Base-by-base conservation (phyloP, 2,888 invertebrate genomes). In the Microplitis manilae region DNA sequence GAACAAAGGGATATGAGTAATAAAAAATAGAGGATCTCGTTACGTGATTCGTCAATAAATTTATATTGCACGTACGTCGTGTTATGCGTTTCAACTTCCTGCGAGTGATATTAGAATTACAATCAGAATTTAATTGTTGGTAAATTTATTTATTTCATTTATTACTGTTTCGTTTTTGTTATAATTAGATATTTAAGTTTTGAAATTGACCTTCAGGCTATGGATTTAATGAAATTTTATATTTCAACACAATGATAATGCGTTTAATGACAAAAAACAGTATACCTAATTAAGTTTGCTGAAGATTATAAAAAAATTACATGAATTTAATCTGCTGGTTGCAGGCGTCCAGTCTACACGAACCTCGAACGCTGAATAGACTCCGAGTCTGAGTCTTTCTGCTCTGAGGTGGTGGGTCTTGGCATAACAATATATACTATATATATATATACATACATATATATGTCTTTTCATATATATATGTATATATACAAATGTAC, bases 11-110 rank as follows among this genome's bases (percentile, higher is more conserved):
- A 50, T 68, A 75, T 71, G 20, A 40, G 64, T 62, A 73, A 59
- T 65, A 30, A 5, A 70, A 30, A 5, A 70, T 67, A 50, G 65
- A 78, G 64, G 73, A 70, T 64, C 67, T 75, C 40, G 71, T 79
- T 75, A 76, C 77, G 73, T 77, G 73, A 72, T 79, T 82, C 73
- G 77, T 83, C 81, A 81, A 84, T 81, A 83, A 83, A 83, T 84
- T 81, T 79, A 79, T 81, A 83, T 82, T 79, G 80, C 79, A 79
- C 78, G 72, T 80, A 78, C 79, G 80, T 82, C 64, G 40, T 30
- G 30, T 75, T 61, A 69, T 39, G 59, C 41, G 50, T 41, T 71
- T 75, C 13, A 40, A 73, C 71, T 76, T 78, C 75, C 73, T 50
- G 68, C 50, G 15, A 65, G 38, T 62, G 68, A 67, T 40, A 20